phyloP scores from a whole-genome alignment of 1,140 invertebrate genomes.

The Bilobella aurantiaca region DNA sequence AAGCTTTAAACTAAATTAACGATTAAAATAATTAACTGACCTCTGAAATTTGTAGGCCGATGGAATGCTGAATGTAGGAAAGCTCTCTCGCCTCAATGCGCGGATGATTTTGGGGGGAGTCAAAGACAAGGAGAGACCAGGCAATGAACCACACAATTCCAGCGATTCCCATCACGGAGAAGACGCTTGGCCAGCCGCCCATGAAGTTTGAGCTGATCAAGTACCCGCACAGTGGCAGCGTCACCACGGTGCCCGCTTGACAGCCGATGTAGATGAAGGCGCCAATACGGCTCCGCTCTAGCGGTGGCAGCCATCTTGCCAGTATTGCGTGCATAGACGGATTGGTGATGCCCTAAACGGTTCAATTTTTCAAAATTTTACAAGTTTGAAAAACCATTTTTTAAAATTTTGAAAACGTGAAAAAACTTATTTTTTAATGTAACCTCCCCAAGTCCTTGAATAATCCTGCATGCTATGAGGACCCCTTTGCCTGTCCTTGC shows the following conservation, averaged over 20 bases:
- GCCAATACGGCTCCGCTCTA: conserved; percentile 38
- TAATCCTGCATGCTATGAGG: conserved; percentile 60
- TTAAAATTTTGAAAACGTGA: too few species aligned
- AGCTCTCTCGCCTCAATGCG: conserved; percentile 58
- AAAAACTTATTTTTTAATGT: too few species aligned
- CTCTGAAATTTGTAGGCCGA: conserved; percentile 23
- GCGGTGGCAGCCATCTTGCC: conserved; percentile 37
- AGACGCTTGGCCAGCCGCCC: conserved; percentile 63
- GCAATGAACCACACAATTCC: conserved; percentile 61
- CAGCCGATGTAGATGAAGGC: conserved; percentile 39
- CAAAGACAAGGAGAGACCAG: conserved; percentile 64
- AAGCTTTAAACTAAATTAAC: too few species aligned
- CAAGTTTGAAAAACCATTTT: background rate
- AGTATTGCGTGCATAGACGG: conserved; percentile 35
- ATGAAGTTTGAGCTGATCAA: conserved; percentile 49
- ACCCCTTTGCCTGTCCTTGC: conserved; percentile 27
- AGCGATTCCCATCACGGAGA: conserved; percentile 72
- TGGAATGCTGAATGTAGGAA: conserved; percentile 48
- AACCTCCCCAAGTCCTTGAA: conserved; percentile 85
- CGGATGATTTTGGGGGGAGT: conserved; percentile 60
- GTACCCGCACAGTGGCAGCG: conserved; percentile 58
- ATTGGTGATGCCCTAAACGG: conserved; percentile 35
- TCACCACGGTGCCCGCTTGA: conserved; percentile 65
- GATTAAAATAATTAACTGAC: background rate
- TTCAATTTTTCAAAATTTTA: background rate